Base-by-base conservation (phyloP, 2,113 vertebrate species). In the Trichechus manatus region DNA sequence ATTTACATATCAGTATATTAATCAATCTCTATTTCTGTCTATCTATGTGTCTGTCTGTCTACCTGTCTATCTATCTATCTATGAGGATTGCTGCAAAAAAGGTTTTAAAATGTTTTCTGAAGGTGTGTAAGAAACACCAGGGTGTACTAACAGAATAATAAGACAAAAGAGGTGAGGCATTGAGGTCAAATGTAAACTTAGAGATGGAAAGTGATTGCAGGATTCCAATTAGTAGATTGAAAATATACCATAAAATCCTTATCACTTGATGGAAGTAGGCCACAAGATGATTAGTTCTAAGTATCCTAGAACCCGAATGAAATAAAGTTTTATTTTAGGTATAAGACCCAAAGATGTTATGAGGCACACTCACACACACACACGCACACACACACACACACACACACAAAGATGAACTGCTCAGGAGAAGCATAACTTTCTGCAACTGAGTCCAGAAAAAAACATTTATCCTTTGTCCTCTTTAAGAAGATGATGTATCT, bases 401-500 rank as follows among this genome's bases (percentile, higher is more conserved):
- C 53, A 56, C 53, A 70, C 61, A 19, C 31, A 82, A 25, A 7
- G 31, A 64, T 53, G 8, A 66, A 64, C 56, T 98, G 95, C 93
- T 96, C 72, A 93, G 47, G 77, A 86, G 74, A 89, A 79, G 36
- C 23, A 53, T 20, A 74, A 59, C 47, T 89, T 81, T 91, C 39
- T 33, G 81, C 64, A 89, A 95, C 79, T 77, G 11, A 91, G n/a
- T 89, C 20, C 29, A 93, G 66, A 88, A 39, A 31, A 31, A 23
- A 92, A 8, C 77, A 63, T 42, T 11, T 23, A 63, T 82, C 14
- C n/a, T 78, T 91, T 86, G 59, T 7, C 39, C 84, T 93, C 53
- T 74, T 93, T 89, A 72, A 74, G 68, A 86, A 92, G 66, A 78
- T n/a, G 10, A 59, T 53, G 1, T 31, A 59, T 82, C 42, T n/a